Evolutionary conservation across 2,888 invertebrate genomes (phyloP).

Genomic region (Megamerina dolium): DNA sequence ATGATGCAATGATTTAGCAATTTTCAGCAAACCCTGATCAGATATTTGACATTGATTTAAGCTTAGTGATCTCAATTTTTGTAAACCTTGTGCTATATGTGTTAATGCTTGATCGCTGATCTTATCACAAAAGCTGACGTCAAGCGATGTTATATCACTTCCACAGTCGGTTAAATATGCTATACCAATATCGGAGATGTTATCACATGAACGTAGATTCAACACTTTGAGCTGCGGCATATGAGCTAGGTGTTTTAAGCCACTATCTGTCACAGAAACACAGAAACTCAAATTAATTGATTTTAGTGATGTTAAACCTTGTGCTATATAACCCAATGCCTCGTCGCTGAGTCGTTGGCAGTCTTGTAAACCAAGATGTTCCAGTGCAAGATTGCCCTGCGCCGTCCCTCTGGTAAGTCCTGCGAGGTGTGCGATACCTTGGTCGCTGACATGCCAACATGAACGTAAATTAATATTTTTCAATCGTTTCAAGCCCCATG

Average conservation of each 20-base stretch:
- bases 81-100: conserved; percentile 85
- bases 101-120: conserved; percentile 85
- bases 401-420: conserved; percentile 62
- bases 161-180: conserved; percentile 88
- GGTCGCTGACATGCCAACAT: conserved; percentile 88
- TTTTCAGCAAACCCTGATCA: conserved; percentile 81
- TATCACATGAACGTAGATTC: conserved; percentile 88
- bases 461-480: conserved; percentile 81
- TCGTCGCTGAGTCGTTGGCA: conserved; percentile 92
- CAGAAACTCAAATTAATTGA: conserved; percentile 91
- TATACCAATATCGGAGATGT: conserved; percentile 87
- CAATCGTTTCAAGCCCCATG: conserved; percentile 80
- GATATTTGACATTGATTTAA: conserved; percentile 88
- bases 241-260: conserved; percentile 79
- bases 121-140: conserved; percentile 94
- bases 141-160: conserved; percentile 71
- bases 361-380: conserved; percentile 85
- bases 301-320: conserved; percentile 73
- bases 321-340: conserved; percentile 76
- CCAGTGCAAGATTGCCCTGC: conserved; percentile 68
- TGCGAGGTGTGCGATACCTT: conserved; percentile 81
- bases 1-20: conserved; percentile 77
- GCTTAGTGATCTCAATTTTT: conserved; percentile 73
- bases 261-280: conserved; percentile 89
- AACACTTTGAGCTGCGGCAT: conserved; percentile 79